These are phyloP conservation scores for Campylomormyrus tamandua DNA, from an alignment of 2,113 vertebrate genomes.

Conservation along the genomic window DNA sequence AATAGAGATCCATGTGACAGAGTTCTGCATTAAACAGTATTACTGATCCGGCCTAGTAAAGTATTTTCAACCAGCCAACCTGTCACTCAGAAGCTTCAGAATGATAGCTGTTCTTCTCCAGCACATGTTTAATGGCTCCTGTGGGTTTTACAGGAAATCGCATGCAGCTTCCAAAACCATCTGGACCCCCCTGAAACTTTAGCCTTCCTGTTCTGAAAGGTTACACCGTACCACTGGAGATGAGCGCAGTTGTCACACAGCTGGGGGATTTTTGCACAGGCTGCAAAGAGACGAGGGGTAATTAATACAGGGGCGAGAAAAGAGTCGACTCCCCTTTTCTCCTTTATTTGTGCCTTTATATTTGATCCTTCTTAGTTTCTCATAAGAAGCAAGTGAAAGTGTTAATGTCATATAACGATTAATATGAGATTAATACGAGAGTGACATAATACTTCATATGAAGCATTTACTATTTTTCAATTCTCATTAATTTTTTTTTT, in stretches of 20 bases:
- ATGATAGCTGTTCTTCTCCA: not conserved
- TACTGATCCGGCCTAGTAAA: not conserved
- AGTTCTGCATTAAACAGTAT: not conserved
- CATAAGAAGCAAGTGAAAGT: not conserved
- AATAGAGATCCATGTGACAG: not conserved
- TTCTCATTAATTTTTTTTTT: not conserved
- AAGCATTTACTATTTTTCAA: not conserved
- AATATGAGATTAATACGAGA: not conserved
- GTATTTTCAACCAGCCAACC: not conserved
- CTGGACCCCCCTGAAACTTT: not conserved
- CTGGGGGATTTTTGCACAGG: conserved; percentile 47
- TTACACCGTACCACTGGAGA: not conserved
- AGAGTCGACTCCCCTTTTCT: not conserved
- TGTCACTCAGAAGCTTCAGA: not conserved
- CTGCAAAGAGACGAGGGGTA: conserved; percentile 31
- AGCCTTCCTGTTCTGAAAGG: conserved; percentile 16
- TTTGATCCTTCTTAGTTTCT: not conserved
- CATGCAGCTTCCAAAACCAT: not conserved
- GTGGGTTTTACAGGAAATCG: not conserved
- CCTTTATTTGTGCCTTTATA: not conserved
- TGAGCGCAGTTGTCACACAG: conserved; percentile 32
- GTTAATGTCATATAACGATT: not conserved
- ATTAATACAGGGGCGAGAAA: conserved; percentile 47
- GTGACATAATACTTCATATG: not conserved
- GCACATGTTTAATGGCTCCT: not conserved